Base-by-base conservation (phyloP, 37 sponge, comb jelly and placozoan species). In the Ianthella basta region DNA sequence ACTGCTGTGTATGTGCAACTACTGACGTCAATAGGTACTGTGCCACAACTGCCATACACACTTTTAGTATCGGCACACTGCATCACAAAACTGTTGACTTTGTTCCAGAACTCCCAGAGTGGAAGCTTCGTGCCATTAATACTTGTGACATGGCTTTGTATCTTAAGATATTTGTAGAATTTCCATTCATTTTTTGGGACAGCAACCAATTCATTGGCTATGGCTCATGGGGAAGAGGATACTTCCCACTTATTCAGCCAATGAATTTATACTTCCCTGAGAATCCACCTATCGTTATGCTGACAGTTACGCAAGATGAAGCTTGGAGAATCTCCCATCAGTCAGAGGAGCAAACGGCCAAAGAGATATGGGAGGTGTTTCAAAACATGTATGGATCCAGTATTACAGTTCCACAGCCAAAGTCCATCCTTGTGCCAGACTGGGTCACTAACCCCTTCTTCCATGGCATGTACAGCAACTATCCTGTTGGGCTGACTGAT, bases 1-100 rank as follows among this genome's bases (percentile, higher is more conserved):
- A 89, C 27, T 50, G 78, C 0, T 89, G 90, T 81, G 93, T 93
- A n/a, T 92, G 93, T 84, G 87, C 56, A 1, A 59, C 59, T 20
- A 86, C 37, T 0, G 35, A 41, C 8, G 20, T 0, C 67, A 88
- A 75, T 85, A 41, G 24, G 10, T 88, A 88, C 86, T 88, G 89
- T 79, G 86, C 78, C 13, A 56, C 54, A 4, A 70, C 84, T 32
- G 69, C 79, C 38, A 83, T 92, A 4, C 8, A 67, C 34, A 92
- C 92, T 12, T 88, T 91, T 55, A 88, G 90, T 44, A 40, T 85
- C 3, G 90, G 92, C 40, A 89, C 87, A 3, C 86, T 91, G 1
- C 88, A 85, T 27, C 59, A 81, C 34, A 56, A 69, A 21, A 82
- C 29, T 5, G 60, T 82, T 2, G 25, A 55, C n/a, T 91, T 92